These are phyloP conservation scores for Hirtodrosophila alboralis DNA, from an alignment of 2,888 invertebrate species.

Conservation along the genomic window DNA sequence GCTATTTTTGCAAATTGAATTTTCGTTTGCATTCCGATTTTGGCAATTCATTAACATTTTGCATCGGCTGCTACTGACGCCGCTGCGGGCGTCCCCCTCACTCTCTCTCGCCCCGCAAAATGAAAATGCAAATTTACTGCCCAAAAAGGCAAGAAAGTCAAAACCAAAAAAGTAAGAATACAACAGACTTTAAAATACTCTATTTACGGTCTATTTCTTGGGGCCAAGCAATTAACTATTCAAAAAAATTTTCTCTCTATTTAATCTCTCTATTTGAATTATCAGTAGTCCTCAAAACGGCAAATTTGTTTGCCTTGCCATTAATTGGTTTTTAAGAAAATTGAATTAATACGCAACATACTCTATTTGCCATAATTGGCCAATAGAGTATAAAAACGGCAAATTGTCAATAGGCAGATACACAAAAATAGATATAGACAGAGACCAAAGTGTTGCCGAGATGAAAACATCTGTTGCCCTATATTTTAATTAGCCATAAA, in stretches of 20 bases:
- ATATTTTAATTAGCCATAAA: constrained; percentile 33
- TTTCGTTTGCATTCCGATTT: constrained; percentile 68
- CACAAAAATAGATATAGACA: too few species aligned
- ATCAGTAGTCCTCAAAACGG: too few species aligned
- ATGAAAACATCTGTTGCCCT: constrained; percentile 24
- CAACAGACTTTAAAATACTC: too few species aligned
- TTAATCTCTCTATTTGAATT: too few species aligned
- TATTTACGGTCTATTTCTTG: too few species aligned
- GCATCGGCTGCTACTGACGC: constrained; percentile 36
- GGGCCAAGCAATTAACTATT: too few species aligned
- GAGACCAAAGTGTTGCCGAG: background rate
- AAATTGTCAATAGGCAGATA: background rate
- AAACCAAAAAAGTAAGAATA: constrained; percentile 30
- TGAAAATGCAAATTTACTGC: constrained; percentile 61
- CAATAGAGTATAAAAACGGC: too few species aligned
- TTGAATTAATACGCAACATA: too few species aligned
- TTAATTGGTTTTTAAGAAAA: too few species aligned
- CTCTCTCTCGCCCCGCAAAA: constrained; percentile 33
- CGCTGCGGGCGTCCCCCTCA: constrained; percentile 40
- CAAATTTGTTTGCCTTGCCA: too few species aligned
- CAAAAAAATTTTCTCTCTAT: too few species aligned
- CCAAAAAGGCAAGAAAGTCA: constrained; percentile 18
- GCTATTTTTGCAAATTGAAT: constrained; percentile 73
- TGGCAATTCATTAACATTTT: constrained; percentile 72
- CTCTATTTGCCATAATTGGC: too few species aligned